These are phyloP conservation scores for Smittia aterrima DNA, from an alignment of 2,888 invertebrate genomes.

Conservation along the genomic window DNA sequence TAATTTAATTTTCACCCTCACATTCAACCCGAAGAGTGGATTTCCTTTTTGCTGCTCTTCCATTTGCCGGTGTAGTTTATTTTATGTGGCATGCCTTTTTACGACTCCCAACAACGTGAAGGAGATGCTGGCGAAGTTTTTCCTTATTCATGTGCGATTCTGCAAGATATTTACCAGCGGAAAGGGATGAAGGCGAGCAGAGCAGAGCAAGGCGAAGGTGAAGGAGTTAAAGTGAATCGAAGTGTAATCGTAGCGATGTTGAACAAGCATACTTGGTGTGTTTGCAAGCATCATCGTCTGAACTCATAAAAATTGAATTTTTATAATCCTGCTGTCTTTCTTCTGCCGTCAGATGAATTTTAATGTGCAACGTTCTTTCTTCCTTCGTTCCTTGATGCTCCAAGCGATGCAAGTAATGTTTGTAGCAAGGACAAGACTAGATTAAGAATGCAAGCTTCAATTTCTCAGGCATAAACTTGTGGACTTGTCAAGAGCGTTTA, in stretches of 20 bases:
- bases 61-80: constrained; percentile 30
- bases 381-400: background rate
- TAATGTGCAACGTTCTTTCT: background rate
- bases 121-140: constrained; percentile 2
- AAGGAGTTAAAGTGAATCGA: constrained; percentile 22
- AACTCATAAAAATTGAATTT: constrained; percentile 39
- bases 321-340: constrained; percentile 23
- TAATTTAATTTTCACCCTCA: constrained; percentile 29
- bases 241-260: constrained; percentile 5
- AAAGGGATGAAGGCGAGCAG: constrained; percentile 3
- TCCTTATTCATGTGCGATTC: constrained; percentile 11
- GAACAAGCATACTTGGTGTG: constrained; percentile 11
- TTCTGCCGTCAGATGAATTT: constrained; percentile 2
- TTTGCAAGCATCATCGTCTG: constrained; percentile 1
- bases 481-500: background rate
- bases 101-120: background rate
- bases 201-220: constrained; percentile 9
- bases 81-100: constrained; percentile 31
- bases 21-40: background rate
- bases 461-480: background rate
- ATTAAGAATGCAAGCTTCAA: background rate
- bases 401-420: background rate
- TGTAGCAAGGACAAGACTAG: background rate
- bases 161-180: background rate
- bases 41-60: constrained; percentile 1